Conservation (phyloP, 2,797 vertebrate genomes). For the Holocentrus rufus region DNA sequence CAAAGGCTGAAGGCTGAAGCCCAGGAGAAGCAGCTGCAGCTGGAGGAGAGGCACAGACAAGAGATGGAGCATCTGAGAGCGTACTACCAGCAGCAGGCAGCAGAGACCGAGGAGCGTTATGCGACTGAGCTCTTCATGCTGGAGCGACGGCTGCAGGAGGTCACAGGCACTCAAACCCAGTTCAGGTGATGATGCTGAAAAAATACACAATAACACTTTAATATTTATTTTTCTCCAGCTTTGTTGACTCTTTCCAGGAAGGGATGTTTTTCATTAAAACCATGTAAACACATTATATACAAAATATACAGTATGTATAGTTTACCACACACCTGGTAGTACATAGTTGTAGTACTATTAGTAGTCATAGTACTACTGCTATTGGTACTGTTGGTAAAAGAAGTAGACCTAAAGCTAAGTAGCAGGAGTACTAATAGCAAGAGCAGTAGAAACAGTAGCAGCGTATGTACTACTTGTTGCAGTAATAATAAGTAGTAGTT, state of each 20-base stretch:
- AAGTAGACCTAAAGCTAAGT: too few relatives aligned
- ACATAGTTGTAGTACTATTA: too few relatives aligned
- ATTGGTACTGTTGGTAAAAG: too few relatives aligned
- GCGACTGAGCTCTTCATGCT: slow-evolving; percentile 81
- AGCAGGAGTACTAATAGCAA: too few relatives aligned
- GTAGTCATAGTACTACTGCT: too few relatives aligned
- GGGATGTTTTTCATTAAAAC: background rate
- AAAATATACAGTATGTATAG: background rate
- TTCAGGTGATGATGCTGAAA: slow-evolving; percentile 79
- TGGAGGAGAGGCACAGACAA: slow-evolving; percentile 84
- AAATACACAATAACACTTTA: background rate
- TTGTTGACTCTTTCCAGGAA: background rate
- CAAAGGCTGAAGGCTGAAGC: slow-evolving; percentile 78
- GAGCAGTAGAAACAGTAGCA: too few relatives aligned
- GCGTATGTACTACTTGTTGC: too few relatives aligned
- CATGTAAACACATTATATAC: background rate
- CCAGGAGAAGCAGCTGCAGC: slow-evolving; percentile 75
- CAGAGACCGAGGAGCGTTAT: slow-evolving; percentile 84
- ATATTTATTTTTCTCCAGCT: background rate
- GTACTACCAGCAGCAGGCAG: slow-evolving; percentile 85
- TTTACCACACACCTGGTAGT: too few relatives aligned
- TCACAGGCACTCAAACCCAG: slow-evolving; percentile 62
- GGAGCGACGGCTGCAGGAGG: slow-evolving; percentile 81
- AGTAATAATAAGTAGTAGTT: too few relatives aligned
- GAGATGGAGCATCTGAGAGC: slow-evolving; percentile 84